Evolutionary conservation across 2,113 vertebrate species (phyloP).

Genomic region (Tonatia bakeri): DNA sequence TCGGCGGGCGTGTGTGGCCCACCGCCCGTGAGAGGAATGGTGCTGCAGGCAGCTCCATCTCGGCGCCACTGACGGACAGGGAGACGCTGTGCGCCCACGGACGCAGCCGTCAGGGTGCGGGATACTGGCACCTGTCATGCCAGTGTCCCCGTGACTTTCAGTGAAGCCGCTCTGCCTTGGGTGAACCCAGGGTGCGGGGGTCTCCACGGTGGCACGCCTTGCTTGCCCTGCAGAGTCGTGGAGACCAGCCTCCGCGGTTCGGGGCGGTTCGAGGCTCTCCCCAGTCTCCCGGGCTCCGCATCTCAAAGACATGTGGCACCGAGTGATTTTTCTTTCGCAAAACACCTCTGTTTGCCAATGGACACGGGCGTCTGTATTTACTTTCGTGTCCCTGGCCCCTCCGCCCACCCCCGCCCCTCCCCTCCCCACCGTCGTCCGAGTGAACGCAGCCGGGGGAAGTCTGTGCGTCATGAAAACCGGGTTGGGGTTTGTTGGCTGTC

Average conservation of each 20-base stretch:
- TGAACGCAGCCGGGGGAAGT: slow-evolving; percentile 88
- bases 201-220: slow-evolving; percentile 82
- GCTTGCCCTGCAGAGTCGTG: slow-evolving; percentile 81
- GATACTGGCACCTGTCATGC: slow-evolving; percentile 89
- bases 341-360: slow-evolving; percentile 73
- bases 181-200: slow-evolving; percentile 86
- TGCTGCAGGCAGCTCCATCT: slow-evolving; percentile 83
- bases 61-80: slow-evolving; percentile 85
- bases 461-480: slow-evolving; percentile 93
- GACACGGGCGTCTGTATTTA: slow-evolving; percentile 56
- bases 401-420: background rate
- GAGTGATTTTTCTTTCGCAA: slow-evolving; percentile 57
- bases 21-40: slow-evolving; percentile 88
- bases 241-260: slow-evolving; percentile 65
- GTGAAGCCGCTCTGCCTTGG: slow-evolving; percentile 89
- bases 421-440: slow-evolving; percentile 80
- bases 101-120: slow-evolving; percentile 86
- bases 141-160: slow-evolving; percentile 89
- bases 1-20: slow-evolving; percentile 84
- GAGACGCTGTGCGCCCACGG: slow-evolving; percentile 82
- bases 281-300: slow-evolving; percentile 22
- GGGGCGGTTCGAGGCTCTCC: slow-evolving; percentile 75
- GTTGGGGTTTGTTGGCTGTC: slow-evolving; percentile 95
- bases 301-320: slow-evolving; percentile 74
- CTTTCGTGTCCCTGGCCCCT: slow-evolving; percentile 42